Conservation (phyloP, 2,797 vertebrate genomes). For the Picus viridis region DNA sequence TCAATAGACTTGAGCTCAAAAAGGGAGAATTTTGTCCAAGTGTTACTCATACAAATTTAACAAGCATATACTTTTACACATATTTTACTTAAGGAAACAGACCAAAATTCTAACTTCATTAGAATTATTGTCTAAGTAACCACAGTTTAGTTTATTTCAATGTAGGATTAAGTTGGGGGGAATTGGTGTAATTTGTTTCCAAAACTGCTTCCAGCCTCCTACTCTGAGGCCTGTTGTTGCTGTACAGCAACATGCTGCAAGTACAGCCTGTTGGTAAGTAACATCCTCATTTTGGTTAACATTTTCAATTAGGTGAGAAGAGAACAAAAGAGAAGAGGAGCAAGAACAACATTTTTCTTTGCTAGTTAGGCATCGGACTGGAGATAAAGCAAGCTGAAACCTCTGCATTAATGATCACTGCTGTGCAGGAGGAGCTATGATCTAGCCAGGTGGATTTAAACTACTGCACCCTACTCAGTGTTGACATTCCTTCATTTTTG, state of each 20-base stretch:
- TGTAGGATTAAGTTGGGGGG: neutral
- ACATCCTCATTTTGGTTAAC: neutral
- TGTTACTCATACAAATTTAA: constrained; percentile 34
- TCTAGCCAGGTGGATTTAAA: neutral
- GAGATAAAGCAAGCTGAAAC: neutral
- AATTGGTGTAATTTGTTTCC: neutral
- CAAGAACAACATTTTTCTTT: neutral
- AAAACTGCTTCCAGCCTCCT: neutral
- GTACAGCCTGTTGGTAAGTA: neutral
- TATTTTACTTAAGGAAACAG: neutral
- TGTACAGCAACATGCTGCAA: neutral
- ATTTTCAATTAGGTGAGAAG: neutral
- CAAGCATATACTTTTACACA: neutral
- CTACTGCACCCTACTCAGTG: neutral
- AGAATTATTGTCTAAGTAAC: neutral
- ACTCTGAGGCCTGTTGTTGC: neutral
- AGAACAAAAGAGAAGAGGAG: neutral
- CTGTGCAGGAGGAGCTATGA: neutral
- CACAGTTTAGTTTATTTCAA: neutral
- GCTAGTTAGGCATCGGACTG: neutral
- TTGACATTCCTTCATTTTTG: neutral
- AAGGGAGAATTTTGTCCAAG: neutral
- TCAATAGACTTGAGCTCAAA: neutral
- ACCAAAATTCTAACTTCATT: neutral
- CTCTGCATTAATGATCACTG: neutral